Evolutionary conservation across 2,888 invertebrate species (phyloP).

Genomic region (Agrotis exclamationis): DNA sequence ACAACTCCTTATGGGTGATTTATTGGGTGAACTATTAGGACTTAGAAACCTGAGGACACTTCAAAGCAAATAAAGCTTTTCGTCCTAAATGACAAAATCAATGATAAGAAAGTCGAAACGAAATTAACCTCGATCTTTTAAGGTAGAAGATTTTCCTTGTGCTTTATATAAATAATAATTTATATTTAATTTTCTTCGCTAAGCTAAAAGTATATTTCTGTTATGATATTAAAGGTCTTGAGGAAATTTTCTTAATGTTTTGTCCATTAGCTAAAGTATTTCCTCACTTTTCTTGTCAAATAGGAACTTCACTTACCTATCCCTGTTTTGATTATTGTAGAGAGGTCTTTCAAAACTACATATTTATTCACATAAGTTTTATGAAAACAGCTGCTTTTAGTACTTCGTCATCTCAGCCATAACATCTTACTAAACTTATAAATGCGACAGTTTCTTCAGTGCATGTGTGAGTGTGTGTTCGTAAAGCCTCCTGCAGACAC

Average conservation of each 20-base stretch:
- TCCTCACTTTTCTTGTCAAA: neutral
- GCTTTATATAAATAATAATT: neutral
- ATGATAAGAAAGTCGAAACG: constrained; percentile 15
- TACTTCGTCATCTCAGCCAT: too few species aligned
- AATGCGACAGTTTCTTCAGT: too few species aligned
- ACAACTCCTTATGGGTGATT: too few species aligned
- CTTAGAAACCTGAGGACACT: constrained; percentile 14
- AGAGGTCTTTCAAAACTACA: neutral
- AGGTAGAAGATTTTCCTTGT: constrained; percentile 3
- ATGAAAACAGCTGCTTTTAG: neutral
- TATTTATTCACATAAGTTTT: neutral
- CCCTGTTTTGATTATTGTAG: too few species aligned
- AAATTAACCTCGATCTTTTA: constrained; percentile 23
- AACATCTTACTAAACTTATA: too few species aligned
- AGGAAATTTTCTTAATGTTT: neutral
- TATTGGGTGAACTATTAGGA: too few species aligned
- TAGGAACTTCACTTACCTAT: neutral
- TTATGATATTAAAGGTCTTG: neutral
- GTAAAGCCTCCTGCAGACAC: too few species aligned
- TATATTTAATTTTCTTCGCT: neutral
- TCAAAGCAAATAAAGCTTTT: constrained; percentile 12
- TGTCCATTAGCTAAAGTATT: constrained; percentile 11
- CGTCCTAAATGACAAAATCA: constrained; percentile 17
- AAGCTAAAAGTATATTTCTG: neutral
- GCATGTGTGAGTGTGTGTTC: too few species aligned